Evolutionary conservation across 2,113 vertebrate species (phyloP), one percentile per base, ranked within the genome.

Genomic region (Lasiurus borealis): DNA sequence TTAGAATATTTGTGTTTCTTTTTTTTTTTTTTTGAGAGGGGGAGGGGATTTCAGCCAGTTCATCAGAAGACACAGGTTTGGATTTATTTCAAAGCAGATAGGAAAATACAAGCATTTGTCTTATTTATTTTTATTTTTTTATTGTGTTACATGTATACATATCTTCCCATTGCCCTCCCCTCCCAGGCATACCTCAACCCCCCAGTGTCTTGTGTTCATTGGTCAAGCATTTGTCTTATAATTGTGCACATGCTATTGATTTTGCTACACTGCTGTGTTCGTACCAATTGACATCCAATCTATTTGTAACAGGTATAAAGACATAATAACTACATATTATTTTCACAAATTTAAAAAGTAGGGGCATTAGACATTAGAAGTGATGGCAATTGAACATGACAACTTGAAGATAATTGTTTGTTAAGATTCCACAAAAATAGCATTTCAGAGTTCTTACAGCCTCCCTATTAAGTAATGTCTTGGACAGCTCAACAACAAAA

Each of bases 381-480:
- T 72, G 87, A 95, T 90, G 64, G 54, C 64, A 93, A 87, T 59
- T 52, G 64, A 96, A 95, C 29, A 80, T 71, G 93, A 90, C 68
- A 95, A 76, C 62, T 98, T 82, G n/a, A 62, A 96, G 69, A 85
- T 18, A 72, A 46, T 94, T 97, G 84, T 98, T 97, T 97, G 75
- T 96, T 97, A 90, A 88, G 82, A 95, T 91, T 97, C 94, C 57
- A 81, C 59, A 94, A 91, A 97, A 96, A 97, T 92, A 91, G 44
- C 34, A 95, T 97, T 97, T 95, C 72, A 91, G 73, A 66, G 75
- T 95, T 96, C 72, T 97, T 96, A 23, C 21, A 95, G 96, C 95
- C 88, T 93, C 92, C 77, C 54, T 92, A 36, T 94, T 97, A 97
- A 98, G 93, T 96, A 97, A 95, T n/a, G 59, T 68, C 91, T 97